Percentiles rank a stretch among this genome's conserved stretches.
These are phyloP conservation scores for Eumacrocentrus americanus DNA, from an alignment of 2,888 invertebrate genomes.

Conservation along the genomic window DNA sequence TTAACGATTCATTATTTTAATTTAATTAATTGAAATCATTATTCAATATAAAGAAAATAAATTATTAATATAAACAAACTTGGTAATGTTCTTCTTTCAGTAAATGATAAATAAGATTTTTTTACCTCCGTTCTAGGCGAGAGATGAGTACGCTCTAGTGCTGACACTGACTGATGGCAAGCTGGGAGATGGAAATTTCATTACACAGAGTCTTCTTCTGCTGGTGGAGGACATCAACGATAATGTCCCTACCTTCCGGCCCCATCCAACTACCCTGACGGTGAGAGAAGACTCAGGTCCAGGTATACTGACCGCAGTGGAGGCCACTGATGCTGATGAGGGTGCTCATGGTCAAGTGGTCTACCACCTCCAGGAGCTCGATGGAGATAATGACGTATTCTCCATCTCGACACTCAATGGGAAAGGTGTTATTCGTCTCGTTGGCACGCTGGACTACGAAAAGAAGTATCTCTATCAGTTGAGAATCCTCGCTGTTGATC, in stretches of 20 bases:
- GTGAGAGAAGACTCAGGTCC: slow-evolving; percentile 81
- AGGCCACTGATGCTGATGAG: slow-evolving; percentile 88
- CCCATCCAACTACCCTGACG: slow-evolving; percentile 82
- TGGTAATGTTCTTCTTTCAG: background rate
- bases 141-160: slow-evolving; percentile 88
- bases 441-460: slow-evolving; percentile 83
- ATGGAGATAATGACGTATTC: slow-evolving; percentile 78
- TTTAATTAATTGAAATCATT: too few species aligned
- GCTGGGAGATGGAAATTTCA: slow-evolving; percentile 84
- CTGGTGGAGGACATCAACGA: slow-evolving; percentile 92
- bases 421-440: slow-evolving; percentile 80
- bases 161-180: slow-evolving; percentile 87
- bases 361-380: slow-evolving; percentile 83
- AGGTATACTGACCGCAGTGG: slow-evolving; percentile 77
- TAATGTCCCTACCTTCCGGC: slow-evolving; percentile 86
- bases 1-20: background rate
- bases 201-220: slow-evolving; percentile 86
- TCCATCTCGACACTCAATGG: slow-evolving; percentile 83
- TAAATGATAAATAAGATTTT: too few species aligned
- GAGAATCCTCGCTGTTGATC: slow-evolving; percentile 80
- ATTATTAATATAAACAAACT: background rate
- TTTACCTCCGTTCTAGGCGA: slow-evolving; percentile 64
- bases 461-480: slow-evolving; percentile 85
- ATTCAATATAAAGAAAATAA: too few species aligned
- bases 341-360: slow-evolving; percentile 92